Base-by-base conservation (phyloP, 2,888 invertebrate genomes). In the Orthosia gracilis region DNA sequence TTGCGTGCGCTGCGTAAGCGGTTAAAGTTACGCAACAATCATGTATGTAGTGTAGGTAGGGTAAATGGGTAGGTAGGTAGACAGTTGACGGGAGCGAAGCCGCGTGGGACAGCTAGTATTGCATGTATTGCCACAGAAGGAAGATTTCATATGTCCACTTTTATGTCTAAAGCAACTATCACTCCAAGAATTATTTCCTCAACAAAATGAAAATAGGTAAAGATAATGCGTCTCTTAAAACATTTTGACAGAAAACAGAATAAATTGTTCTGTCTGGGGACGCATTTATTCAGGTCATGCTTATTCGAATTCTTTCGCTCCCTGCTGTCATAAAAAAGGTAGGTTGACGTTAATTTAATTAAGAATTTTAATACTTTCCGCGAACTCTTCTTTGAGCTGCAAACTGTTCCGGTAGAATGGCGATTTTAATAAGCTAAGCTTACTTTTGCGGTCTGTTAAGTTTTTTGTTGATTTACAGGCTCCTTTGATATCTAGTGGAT, bases 291-390 rank as follows among this genome's bases (percentile, higher is more conserved):
- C 64, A 77, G 57, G 59, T 58, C 63, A 57, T 73, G 66, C 76
- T 83, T 85, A 86, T 87, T 85, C 81, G 74, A 88, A 87, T 89
- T 88, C 86, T 85, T 89, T 85, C 80, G 75, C 83, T 83, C 78
- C 73, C 31, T 72, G 57, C 75, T 81, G 80, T 85, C 86, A 79
- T 85, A 84, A 80, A 80, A 80, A 83, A 83, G 78, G 80, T 76
- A 55, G 69, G 67, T 73, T 76, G 77, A 75, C 76, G 82, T 87
- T 92, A 91, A 93, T 93, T 92, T 90, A 90, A 93, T 92, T 93
- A 92, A 87, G 87, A 91, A 91, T 89, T 92, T 92, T 89, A 87
- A 88, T 91, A 90, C 90, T 92, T 91, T 90, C 87, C 81, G 69
- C 82, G 74, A 89, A 89, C 82, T 91, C 79, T 75, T 84, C 82